phyloP scores from a whole-genome alignment of 1,140 invertebrate genomes.

The Halesus radiatus region DNA sequence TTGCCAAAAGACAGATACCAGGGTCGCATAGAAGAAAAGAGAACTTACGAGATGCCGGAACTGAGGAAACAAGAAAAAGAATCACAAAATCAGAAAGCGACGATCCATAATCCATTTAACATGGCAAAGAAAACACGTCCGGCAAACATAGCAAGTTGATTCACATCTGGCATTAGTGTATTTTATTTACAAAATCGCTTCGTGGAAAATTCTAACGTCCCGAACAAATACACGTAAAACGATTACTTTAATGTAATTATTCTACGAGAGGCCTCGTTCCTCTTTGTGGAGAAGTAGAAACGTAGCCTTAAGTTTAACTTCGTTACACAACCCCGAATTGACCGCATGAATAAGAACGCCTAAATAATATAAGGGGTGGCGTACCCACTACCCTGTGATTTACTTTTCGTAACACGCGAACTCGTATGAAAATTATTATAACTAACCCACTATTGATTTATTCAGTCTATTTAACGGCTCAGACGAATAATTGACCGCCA shows the following conservation, averaged over 20 bases:
- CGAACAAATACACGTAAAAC: constrained; percentile 50
- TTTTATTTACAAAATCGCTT: constrained; percentile 53
- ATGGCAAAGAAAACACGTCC: constrained; percentile 43
- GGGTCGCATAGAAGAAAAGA: background rate
- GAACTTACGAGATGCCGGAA: no score
- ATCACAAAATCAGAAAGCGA: constrained; percentile 51
- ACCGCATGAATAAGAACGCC: constrained; percentile 2
- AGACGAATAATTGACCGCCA: background rate
- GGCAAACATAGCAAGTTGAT: constrained; percentile 48
- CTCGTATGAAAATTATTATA: constrained; percentile 9
- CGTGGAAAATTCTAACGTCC: background rate
- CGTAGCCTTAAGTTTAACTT: background rate
- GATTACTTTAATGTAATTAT: constrained; percentile 50
- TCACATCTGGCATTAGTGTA: constrained; percentile 52
- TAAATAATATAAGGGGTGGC: background rate
- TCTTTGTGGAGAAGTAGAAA: background rate
- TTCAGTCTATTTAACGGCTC: constrained; percentile 12
- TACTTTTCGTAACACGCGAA: constrained; percentile 9
- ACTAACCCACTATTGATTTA: constrained; percentile 26
- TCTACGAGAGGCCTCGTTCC: background rate
- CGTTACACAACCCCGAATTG: background rate
- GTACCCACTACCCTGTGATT: constrained; percentile 1
- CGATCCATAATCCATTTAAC: constrained; percentile 53
- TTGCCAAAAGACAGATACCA: background rate
- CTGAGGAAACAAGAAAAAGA: constrained; percentile 33